Evolutionary conservation across 2,113 vertebrate genomes (phyloP), one percentile per base, ranked within the genome.

Genomic region (Saguinus midas): DNA sequence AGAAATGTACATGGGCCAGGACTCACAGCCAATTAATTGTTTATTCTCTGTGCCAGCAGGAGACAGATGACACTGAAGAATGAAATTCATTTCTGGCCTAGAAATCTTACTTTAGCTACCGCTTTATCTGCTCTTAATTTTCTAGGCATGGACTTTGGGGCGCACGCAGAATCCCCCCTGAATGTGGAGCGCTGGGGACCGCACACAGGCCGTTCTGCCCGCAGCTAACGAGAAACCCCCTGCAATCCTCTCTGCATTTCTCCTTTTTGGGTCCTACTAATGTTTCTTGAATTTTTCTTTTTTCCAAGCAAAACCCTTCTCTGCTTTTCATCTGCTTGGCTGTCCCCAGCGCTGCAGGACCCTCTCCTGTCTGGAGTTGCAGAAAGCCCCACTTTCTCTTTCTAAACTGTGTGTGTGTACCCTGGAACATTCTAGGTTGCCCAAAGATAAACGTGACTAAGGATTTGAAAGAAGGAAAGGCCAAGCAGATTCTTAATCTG

Each of bases 41-140:
- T 57, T 16, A n/a, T 68, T 73, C 57, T 94, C 87, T 85, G 52
- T 50, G 58, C 83, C 93, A 23, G 79, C 94, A 92, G 94, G 94
- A 85, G 48, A 58, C n/a, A 61, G 48, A 16, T 16, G 82, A 40
- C 3, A 0, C 0, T 35, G 58, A 50, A 57, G 79, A 27, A 37
- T 1, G 6, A 76, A 37, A 35, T 18, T 8, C 57, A n/a, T 29
- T 57, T 83, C 21, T 45, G 4, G 66, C 35, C 76, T 57, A 29
- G 57, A 78, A 66, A 75, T 64, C 84, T 29, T 40, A 21, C 21
- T 50, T 40, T 35, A 43, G 21, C 61, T 16, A 12, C 75, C 11
- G 1, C 82, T 1, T 18, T 3, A 2, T 23, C 72, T n/a, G 81
- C 55, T 50, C 75, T 79, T 16, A 1, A 14, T 66, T 29, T 43